Evolutionary conservation across 2,888 invertebrate species (phyloP), one percentile per base, ranked within the genome.

Genomic region (Caenorhabditis macrosperma): DNA sequence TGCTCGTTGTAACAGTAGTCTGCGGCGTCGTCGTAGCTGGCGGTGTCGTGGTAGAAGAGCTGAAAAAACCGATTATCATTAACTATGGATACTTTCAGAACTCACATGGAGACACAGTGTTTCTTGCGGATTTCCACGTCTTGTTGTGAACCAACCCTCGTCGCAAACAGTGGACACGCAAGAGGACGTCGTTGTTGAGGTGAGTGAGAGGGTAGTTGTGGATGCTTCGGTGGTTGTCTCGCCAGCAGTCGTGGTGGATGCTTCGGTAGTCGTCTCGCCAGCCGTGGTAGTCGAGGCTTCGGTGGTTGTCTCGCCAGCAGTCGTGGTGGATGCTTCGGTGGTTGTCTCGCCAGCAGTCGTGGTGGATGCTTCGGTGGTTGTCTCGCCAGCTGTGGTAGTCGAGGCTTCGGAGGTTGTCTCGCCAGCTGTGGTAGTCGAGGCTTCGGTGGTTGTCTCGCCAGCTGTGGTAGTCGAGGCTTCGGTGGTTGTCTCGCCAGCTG

Each of bases 21-120:
- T 9, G 33, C 33, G 5, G 67, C 76, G 55, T 76, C 76, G 28
- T 67, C 22, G 33, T 68, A 76, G 10, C 61, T 76, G 0, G 48
- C 24, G 12, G 67, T 63, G 50, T 67, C 61, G 24, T 76, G 68
- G 30, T 68, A 76, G 68, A 76, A 76, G 4, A 76, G n/a, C 76
- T 76, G 61, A n/a, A 75, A 68, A 35, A 17, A 17, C 24, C 0
- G 3, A 52, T 3, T 4, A 30, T n/a, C 30, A 30, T 30, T n/a
- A 17, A 48, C 22, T 17, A 10, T 48, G 2, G 48, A 48, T 3
- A 22, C 2, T 4, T 28, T 30, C n/a, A 63, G 12, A 41, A 74
- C 75, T 44, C 10, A 76, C 76, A 15, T 68, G 50, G 33, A 76
- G 38, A 33, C 76, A 76, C 7, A 76, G 54, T 10, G 35, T 44